Percentiles rank a stretch among this genome's conserved stretches.
Evolutionary conservation across 1,140 invertebrate genomes (phyloP).

Genomic region (Chlorops oryzae): DNA sequence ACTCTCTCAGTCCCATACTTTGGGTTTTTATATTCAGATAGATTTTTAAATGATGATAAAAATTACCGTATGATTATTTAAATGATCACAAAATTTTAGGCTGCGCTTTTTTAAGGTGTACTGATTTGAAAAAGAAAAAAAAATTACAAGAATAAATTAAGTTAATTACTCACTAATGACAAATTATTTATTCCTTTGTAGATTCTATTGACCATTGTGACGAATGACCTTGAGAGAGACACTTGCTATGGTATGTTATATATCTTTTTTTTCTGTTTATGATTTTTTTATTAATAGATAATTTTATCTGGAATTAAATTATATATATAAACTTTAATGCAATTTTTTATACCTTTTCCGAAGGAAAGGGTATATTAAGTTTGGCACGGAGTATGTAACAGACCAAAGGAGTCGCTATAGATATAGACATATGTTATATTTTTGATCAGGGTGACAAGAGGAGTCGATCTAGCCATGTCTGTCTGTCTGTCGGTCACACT

Average conservation of each 20-base stretch:
- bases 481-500: no score
- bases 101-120: constrained; percentile 30
- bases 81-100: constrained; percentile 18
- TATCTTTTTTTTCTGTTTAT: constrained; percentile 21
- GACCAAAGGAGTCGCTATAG: no score
- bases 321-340: no score
- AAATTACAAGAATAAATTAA: neutral
- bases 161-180: neutral
- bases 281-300: constrained; percentile 17
- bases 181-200: constrained; percentile 8
- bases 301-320: no score
- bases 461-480: no score
- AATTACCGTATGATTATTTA: constrained; percentile 27
- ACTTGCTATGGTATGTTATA: no score
- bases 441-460: no score
- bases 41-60: constrained; percentile 17
- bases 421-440: no score
- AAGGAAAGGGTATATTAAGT: no score
- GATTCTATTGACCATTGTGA: constrained; percentile 22
- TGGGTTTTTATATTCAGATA: neutral
- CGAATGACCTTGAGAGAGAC: no score
- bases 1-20: neutral
- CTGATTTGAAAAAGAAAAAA: constrained; percentile 11
- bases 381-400: no score
- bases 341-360: no score